Percentiles rank a stretch among this genome's conserved stretches.
Evolutionary conservation across 2,888 invertebrate species (phyloP).

Genomic region (Meteorus cinctellus): DNA sequence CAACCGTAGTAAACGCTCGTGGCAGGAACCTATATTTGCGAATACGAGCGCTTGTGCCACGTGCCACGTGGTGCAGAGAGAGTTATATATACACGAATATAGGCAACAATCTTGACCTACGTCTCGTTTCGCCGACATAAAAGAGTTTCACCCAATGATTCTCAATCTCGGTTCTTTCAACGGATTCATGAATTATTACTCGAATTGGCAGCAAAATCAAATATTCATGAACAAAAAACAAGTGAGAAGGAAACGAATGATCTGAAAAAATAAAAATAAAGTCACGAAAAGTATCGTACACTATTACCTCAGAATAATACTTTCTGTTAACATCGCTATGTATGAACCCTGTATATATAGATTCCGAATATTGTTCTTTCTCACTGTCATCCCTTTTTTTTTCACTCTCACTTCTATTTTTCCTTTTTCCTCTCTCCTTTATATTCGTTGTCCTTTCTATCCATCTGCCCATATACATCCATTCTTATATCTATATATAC

Average conservation of each 20-base stretch:
- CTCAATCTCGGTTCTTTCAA: conserved; percentile 27
- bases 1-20: conserved; percentile 51
- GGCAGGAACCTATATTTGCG: conserved; percentile 53
- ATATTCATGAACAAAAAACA: not conserved
- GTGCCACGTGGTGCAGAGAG: conserved; percentile 51
- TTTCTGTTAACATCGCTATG: not conserved
- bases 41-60: conserved; percentile 49
- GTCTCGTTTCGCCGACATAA: conserved; percentile 38
- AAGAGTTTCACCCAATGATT: conserved; percentile 44
- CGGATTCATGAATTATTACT: not conserved
- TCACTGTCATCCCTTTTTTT: not conserved
- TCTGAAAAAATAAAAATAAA: not conserved
- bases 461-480: not conserved
- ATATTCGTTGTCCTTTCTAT: conserved; percentile 15
- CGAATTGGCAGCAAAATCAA: not conserved
- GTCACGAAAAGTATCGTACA: not conserved
- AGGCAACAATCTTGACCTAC: conserved; percentile 63
- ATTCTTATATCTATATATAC: not conserved
- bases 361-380: conserved; percentile 21
- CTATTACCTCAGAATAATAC: conserved; percentile 10
- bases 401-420: conserved; percentile 1
- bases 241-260: not conserved
- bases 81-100: conserved; percentile 52
- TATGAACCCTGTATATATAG: not conserved
- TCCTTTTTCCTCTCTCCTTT: not conserved